Evolutionary conservation across 1,140 invertebrate genomes (phyloP).

Genomic region (Heliothis subflexa): DNA sequence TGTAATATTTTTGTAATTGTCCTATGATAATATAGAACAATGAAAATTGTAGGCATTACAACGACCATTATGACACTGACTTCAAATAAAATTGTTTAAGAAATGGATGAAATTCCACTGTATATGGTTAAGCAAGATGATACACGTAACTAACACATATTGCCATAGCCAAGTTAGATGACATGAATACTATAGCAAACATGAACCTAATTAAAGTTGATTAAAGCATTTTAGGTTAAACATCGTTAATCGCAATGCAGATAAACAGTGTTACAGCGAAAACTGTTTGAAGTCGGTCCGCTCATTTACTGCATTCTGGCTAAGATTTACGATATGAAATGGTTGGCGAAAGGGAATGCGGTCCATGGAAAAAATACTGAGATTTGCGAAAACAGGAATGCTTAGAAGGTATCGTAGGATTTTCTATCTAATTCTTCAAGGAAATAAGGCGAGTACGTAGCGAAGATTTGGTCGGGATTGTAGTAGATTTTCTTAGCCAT

Average conservation of each 20-base stretch:
- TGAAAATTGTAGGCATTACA: not conserved
- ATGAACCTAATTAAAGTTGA: slow-evolving; percentile 10
- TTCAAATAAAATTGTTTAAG: not conserved
- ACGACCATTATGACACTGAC: not conserved
- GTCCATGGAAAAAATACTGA: not conserved
- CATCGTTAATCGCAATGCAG: slow-evolving; percentile 25
- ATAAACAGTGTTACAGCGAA: slow-evolving; percentile 31
- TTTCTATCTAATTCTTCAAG: not conserved
- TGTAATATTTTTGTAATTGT: no score
- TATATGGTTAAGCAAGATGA: slow-evolving; percentile 1
- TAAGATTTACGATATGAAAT: slow-evolving; percentile 39
- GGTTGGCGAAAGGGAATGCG: slow-evolving; percentile 35
- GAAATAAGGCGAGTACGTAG: no score
- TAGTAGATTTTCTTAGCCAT: not conserved
- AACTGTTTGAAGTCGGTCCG: slow-evolving; percentile 20
- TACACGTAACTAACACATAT: not conserved
- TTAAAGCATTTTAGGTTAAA: slow-evolving; percentile 40
- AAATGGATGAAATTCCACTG: not conserved
- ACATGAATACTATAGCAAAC: not conserved
- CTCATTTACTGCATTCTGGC: slow-evolving; percentile 31
- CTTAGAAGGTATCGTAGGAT: not conserved
- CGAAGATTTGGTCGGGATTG: no score
- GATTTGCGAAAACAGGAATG: not conserved
- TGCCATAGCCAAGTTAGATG: slow-evolving; percentile 3
- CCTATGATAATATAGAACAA: not conserved